Conservation (phyloP, 2,888 invertebrate genomes). For the Bruchidius siliquastri region DNA sequence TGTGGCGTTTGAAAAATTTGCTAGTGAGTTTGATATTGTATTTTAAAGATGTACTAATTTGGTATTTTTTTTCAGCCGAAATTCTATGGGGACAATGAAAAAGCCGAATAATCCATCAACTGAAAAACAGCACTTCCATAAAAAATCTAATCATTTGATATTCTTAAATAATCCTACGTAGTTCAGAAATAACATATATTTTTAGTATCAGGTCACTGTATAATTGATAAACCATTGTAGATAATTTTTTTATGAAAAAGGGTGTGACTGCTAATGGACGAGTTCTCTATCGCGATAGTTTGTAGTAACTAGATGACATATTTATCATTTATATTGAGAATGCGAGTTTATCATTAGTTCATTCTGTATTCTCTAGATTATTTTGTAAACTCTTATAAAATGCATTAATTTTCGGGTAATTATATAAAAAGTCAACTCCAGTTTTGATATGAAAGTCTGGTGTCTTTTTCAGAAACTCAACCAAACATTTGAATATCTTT, state of each 20-base stretch:
- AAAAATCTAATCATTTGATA: background rate
- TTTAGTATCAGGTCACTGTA: conserved; percentile 31
- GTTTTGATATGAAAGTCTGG: too few species aligned
- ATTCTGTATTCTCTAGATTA: too few species aligned
- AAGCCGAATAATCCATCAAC: conserved; percentile 22
- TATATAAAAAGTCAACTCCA: too few species aligned
- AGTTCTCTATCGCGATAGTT: background rate
- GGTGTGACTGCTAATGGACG: conserved; percentile 22
- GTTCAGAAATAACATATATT: conserved; percentile 26
- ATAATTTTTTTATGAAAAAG: conserved; percentile 17
- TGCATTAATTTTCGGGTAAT: too few species aligned
- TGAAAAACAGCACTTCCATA: background rate
- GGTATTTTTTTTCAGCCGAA: conserved; percentile 54
- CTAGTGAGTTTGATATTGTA: background rate
- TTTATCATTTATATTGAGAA: background rate
- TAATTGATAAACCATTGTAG: conserved; percentile 15
- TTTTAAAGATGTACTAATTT: conserved; percentile 2
- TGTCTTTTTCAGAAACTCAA: too few species aligned
- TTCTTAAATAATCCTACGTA: conserved; percentile 2
- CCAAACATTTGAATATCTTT: too few species aligned
- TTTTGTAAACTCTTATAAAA: too few species aligned
- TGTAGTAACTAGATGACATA: background rate
- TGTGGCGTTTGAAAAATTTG: background rate
- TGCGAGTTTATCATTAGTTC: too few species aligned
- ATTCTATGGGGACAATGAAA: conserved; percentile 61